Base-by-base conservation (phyloP, 2,797 vertebrate genomes). In the Labeo calbasu region DNA sequence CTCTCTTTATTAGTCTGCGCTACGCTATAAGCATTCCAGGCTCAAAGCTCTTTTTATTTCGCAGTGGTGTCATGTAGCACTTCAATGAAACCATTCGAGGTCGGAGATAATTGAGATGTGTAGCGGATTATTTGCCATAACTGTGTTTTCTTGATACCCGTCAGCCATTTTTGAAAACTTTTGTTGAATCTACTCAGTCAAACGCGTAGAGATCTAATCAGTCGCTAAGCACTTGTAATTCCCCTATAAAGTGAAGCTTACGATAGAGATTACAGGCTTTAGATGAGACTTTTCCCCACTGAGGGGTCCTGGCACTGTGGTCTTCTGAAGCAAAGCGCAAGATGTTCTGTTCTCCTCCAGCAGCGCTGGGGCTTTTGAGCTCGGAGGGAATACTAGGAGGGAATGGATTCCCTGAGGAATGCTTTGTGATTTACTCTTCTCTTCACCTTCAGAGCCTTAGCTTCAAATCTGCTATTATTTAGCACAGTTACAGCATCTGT, bases 231-330 rank as follows among this genome's bases (percentile, higher is more conserved):
- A 79, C 89, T 88, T 87, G 91, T 90, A 91, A 90, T 91, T 89
- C 91, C 85, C 83, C 63, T 79, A 88, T 89, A 90, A 91, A 90
- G 88, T 86, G 81, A 87, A 86, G 89, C 88, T 89, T 91, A 87
- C 82, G 83, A 89, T 90, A 83, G 82, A 91, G 90, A 91, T 91
- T 91, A 91, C 83, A 88, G 88, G 89, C 87, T 89, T 89, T 86
- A 84, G 86, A 90, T 89, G 82, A 89, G 86, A 87, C 89, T 73
- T 89, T 88, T 87, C 83, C 85, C 86, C 75, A 86, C 83, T 72
- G 85, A 87, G 81, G 68, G 71, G 57, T 83, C 53, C 66, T 77
- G 79, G 84, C 81, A 51, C 77, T 83, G 83, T 63, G 46, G 78
- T 86, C 84, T 76, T 85, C 72, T 82, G 81, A 85, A 84, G 77